Percentiles rank a stretch among this genome's conserved stretches.
These are phyloP conservation scores for Aethes cnicana DNA, from an alignment of 2,888 invertebrate species.

Conservation along the genomic window DNA sequence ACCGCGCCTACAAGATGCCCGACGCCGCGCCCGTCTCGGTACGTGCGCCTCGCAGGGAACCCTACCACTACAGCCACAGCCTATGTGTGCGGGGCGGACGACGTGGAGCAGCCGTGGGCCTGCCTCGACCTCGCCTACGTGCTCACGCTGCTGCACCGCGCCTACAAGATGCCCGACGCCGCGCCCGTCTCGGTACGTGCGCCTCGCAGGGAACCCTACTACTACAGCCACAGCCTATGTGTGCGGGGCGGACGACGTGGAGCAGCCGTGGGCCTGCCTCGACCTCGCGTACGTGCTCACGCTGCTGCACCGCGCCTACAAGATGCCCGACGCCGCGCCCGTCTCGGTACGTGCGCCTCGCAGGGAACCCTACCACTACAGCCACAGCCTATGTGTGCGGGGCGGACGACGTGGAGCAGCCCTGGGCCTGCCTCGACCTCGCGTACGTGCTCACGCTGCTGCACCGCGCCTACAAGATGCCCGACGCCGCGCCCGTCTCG, in stretches of 20 bases:
- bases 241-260: too few species aligned
- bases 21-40: constrained; percentile 59
- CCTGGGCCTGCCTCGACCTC: too few species aligned
- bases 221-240: too few species aligned
- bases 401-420: too few species aligned
- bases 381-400: too few species aligned
- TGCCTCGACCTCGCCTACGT: constrained; percentile 93
- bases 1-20: constrained; percentile 83
- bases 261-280: too few species aligned
- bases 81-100: constrained; percentile 73
- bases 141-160: constrained; percentile 90
- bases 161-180: constrained; percentile 57
- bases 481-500: too few species aligned
- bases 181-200: constrained; percentile 58
- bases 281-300: constrained; percentile 88
- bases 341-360: constrained; percentile 50
- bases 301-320: constrained; percentile 87
- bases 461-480: too few species aligned
- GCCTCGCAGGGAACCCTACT: too few species aligned
- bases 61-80: too few species aligned
- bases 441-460: too few species aligned
- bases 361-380: too few species aligned
- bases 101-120: constrained; percentile 93
- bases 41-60: constrained; percentile 35
- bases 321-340: constrained; percentile 54